Base-by-base conservation (phyloP, 2,797 vertebrate genomes). In the Furcifer pardalis region DNA sequence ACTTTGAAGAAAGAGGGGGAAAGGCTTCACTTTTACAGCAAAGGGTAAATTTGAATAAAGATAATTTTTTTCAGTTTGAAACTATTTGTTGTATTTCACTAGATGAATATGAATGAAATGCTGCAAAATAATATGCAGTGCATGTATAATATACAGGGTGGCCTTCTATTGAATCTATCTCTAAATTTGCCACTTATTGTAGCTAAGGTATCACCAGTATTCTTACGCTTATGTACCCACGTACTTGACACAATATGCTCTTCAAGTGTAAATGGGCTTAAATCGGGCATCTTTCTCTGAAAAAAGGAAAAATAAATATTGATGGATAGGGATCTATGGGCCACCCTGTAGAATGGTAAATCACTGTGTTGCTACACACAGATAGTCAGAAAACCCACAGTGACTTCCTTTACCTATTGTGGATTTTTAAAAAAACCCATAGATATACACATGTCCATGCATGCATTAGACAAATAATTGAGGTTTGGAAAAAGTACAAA, bases 31-130 rank as follows among this genome's bases (percentile, higher is more conserved):
- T 78, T 80, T 83, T 86, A 60, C 87, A 88, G 25, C 59, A 92
- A 87, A 52, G 85, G 94, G 95, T 96, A 94, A 25, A 40, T 85
- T 65, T 84, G 49, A 86, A 52, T 2, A 88, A 89, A 83, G 10
- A 37, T 88, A 21, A 32, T 32, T 88, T 40, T 84, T 76, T 83
- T 90, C 76, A 78, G 60, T 9, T 21, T 9, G 73, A 52, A 81
- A 10, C 23, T 56, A 75, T 3, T 52, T 30, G 30, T 66, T 83
- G 78, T 71, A 60, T 72, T 7, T 6, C 21, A 32, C 10, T 40
- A 84, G 21, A 3, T 65, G 10, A 37, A 44, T 37, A 19, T 65
- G 25, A 79, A 21, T 68, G 46, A 21, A 13, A 46, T 40, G 2
- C 9, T 84, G 8, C 15, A 42, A 59, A 46, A 72, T 44, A 15